Evolutionary conservation across 23 tunicate species (phyloP).

Genomic region (Phallusia fumigata): DNA sequence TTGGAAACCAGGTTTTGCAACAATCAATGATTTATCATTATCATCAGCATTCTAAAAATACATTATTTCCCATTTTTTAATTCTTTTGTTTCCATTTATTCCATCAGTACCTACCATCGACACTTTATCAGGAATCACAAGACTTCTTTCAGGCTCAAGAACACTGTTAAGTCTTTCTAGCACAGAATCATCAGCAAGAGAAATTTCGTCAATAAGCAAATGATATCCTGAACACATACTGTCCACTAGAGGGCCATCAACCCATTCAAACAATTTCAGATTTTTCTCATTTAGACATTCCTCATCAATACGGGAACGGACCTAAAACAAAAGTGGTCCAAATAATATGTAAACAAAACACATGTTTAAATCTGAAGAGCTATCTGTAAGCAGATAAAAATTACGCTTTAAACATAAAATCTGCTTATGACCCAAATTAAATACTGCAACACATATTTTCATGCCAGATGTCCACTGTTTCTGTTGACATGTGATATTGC

Average conservation of each 20-base stretch:
- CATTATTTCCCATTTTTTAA: background rate
- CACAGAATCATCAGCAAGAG: conserved; percentile 97
- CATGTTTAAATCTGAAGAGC: too few relatives aligned
- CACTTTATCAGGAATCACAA: conserved; percentile 79
- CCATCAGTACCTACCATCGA: conserved; percentile 34
- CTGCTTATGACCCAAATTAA: too few relatives aligned
- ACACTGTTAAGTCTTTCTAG: conserved; percentile 92
- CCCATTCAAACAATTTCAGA: conserved; percentile 82
- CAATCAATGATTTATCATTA: conserved; percentile 23
- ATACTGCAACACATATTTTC: too few relatives aligned
- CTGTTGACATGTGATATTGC: too few relatives aligned
- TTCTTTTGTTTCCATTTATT: too few relatives aligned
- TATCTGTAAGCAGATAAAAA: too few relatives aligned
- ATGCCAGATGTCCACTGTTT: too few relatives aligned
- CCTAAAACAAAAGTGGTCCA: background rate
- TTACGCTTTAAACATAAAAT: too few relatives aligned
- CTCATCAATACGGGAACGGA: background rate
- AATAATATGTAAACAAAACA: too few relatives aligned
- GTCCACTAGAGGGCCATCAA: conserved; percentile 89
- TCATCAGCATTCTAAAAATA: background rate
- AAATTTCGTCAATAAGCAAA: conserved; percentile 87
- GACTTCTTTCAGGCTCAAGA: conserved; percentile 81
- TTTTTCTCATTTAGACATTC: background rate
- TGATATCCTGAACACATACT: conserved; percentile 58
- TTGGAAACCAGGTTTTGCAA: conserved; percentile 81